Evolutionary conservation across 2,888 invertebrate species (phyloP).

Genomic region (Xestia xanthographa): DNA sequence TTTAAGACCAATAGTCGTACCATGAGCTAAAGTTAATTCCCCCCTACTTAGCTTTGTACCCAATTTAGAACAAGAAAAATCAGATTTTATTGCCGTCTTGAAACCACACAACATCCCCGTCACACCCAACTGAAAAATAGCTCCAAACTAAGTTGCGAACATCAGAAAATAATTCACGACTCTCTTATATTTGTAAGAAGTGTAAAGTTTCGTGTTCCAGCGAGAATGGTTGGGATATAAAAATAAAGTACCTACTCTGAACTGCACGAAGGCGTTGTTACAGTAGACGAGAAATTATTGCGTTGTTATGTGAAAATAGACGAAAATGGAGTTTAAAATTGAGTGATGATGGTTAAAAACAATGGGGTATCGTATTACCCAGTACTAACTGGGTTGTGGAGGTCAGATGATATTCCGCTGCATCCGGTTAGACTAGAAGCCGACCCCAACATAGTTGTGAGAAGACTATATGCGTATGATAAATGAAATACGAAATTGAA

Average conservation of each 20-base stretch:
- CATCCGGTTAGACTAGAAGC: no score
- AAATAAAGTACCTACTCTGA: slow-evolving; percentile 40
- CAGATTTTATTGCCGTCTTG: slow-evolving; percentile 3
- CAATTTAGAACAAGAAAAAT: slow-evolving; percentile 17
- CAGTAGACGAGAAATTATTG: slow-evolving; percentile 16
- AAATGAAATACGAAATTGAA: no score
- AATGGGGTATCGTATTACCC: neutral
- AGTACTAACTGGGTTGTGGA: no score
- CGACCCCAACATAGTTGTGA: no score
- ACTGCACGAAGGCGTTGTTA: slow-evolving; percentile 20
- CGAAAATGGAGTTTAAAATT: slow-evolving; percentile 13
- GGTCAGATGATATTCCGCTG: no score
- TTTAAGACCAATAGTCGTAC: neutral
- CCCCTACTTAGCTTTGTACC: neutral
- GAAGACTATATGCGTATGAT: no score
- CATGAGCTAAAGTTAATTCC: neutral
- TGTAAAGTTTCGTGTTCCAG: slow-evolving; percentile 45
- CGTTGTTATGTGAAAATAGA: slow-evolving; percentile 23
- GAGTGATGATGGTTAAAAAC: neutral
- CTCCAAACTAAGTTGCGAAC: slow-evolving; percentile 37
- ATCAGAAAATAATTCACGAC: slow-evolving; percentile 43
- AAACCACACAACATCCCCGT: slow-evolving; percentile 6
- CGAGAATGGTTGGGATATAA: slow-evolving; percentile 36
- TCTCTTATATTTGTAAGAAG: slow-evolving; percentile 45
- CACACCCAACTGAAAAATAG: slow-evolving; percentile 43